Conservation (phyloP, 2,113 vertebrate species). For the Empidonax alnorum region DNA sequence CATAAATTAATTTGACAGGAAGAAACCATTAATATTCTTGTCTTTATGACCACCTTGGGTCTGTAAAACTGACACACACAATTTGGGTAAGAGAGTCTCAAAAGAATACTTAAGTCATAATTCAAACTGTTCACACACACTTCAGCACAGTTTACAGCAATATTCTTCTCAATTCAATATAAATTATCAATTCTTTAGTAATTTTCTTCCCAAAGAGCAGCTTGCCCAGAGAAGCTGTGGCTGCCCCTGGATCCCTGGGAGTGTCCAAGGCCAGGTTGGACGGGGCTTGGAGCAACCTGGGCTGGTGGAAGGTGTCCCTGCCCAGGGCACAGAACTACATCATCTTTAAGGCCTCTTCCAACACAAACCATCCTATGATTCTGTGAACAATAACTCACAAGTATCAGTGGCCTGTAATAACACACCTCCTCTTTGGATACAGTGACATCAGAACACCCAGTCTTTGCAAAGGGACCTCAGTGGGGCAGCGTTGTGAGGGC, state of each 20-base stretch:
- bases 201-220: not conserved
- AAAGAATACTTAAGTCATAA: not conserved
- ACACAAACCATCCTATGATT: not conserved
- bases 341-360: not conserved
- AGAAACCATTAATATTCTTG: not conserved
- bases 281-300: not conserved
- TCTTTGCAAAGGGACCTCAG: not conserved
- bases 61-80: not conserved
- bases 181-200: not conserved
- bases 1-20: slow-evolving; percentile 16
- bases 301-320: not conserved
- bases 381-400: not conserved
- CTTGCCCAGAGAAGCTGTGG: not conserved
- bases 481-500: accelerated
- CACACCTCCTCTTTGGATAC: not conserved
- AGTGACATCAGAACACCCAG: not conserved
- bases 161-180: not conserved
- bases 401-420: not conserved
- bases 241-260: not conserved
- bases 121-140: not conserved
- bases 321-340: not conserved
- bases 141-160: not conserved
- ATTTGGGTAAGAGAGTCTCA: not conserved
- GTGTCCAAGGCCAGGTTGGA: not conserved
- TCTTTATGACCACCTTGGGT: not conserved